Evolutionary conservation across 2,113 vertebrate genomes (phyloP).

Genomic region (Callopanchax toddi): DNA sequence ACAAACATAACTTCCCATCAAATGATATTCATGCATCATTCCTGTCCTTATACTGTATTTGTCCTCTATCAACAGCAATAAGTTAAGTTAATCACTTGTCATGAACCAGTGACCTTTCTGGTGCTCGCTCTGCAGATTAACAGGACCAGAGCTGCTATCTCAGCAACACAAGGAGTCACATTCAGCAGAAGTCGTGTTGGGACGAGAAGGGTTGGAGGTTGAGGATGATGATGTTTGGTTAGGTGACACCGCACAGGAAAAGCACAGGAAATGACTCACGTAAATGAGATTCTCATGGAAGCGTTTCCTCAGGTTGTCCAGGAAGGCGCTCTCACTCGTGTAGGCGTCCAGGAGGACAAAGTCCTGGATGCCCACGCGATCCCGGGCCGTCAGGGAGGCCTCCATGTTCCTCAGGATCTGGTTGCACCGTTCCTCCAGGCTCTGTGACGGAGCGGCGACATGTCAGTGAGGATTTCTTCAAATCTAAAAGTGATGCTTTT

Average conservation of each 20-base stretch:
- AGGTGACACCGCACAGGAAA: slow-evolving; percentile 16
- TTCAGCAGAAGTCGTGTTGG: slow-evolving; percentile 47
- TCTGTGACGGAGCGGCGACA: slow-evolving; percentile 71
- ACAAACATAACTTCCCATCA: slow-evolving; percentile 20
- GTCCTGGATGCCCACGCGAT: slow-evolving; percentile 94
- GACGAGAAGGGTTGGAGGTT: slow-evolving; percentile 35
- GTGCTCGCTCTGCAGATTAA: slow-evolving; percentile 42
- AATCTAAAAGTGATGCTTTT: no score
- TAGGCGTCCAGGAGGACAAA: slow-evolving; percentile 92
- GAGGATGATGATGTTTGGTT: slow-evolving; percentile 32
- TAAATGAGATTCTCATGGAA: slow-evolving; percentile 97
- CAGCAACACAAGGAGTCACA: slow-evolving; percentile 47
- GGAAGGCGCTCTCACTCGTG: slow-evolving; percentile 90
- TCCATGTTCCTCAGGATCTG: slow-evolving; percentile 87
- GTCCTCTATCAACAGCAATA: slow-evolving; percentile 50
- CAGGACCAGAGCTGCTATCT: slow-evolving; percentile 53
- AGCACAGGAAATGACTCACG: slow-evolving; percentile 72
- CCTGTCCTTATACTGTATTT: slow-evolving; percentile 37
- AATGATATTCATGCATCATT: slow-evolving; percentile 9
- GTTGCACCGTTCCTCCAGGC: slow-evolving; percentile 82
- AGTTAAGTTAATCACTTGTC: slow-evolving; percentile 46
- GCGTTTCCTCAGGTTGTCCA: slow-evolving; percentile 92
- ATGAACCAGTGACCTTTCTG: slow-evolving; percentile 32
- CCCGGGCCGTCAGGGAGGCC: slow-evolving; percentile 89
- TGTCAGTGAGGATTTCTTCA: no score